These are phyloP conservation scores for Jaculus jaculus DNA, from an alignment of 2,113 vertebrate genomes.

Conservation along the genomic window DNA sequence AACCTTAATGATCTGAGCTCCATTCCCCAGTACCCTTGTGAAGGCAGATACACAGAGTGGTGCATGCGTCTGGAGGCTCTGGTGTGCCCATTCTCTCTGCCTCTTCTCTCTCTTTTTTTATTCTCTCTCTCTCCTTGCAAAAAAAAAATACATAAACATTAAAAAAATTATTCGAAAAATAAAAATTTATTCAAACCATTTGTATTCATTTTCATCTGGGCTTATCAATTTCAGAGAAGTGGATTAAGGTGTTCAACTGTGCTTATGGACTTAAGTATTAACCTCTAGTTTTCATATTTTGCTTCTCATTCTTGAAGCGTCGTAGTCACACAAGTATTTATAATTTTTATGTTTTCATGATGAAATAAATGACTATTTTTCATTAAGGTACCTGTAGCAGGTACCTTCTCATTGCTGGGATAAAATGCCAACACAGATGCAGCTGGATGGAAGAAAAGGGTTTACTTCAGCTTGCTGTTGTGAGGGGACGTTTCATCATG, in stretches of 20 bases:
- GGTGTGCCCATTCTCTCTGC: no score
- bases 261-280: background rate
- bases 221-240: background rate
- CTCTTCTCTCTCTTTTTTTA: no score
- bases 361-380: constrained; percentile 25
- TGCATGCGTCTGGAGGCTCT: no score
- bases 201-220: background rate
- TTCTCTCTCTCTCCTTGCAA: no score
- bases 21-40: background rate
- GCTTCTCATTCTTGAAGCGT: background rate
- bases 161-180: background rate
- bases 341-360: constrained; percentile 8
- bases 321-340: background rate
- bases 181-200: background rate
- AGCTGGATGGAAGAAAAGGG: no score
- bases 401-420: no score
- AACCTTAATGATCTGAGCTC: no score
- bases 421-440: no score
- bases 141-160: no score
- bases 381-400: background rate
- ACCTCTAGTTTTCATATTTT: constrained; percentile 14
- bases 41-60: no score
- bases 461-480: no score
- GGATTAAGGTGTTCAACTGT: constrained; percentile 9
- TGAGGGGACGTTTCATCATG: no score